Evolutionary conservation across 2,113 vertebrate genomes (phyloP), one percentile per base, ranked within the genome.

Genomic region (Mobula hypostoma): DNA sequence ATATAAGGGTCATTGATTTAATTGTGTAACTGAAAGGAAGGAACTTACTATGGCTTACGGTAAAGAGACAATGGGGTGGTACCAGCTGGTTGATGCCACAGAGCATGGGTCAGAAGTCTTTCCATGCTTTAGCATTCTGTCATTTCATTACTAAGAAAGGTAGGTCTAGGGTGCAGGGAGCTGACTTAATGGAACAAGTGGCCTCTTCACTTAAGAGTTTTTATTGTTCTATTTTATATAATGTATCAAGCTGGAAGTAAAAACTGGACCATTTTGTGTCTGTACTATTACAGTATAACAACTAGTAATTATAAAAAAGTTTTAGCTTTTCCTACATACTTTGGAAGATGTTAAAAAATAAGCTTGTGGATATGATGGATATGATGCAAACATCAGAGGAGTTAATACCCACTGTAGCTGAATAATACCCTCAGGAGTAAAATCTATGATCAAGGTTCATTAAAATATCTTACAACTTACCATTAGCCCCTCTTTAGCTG

Each of bases 401-500:
- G 40, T 24, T n/a, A 63, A 58, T 8, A 27, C 24, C 56, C 2
- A 24, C 1, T 61, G 4, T 63, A 63, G 58, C 5, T 88, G 61
- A 90, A 90, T 17, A 61, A 88, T n/a, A 63, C 1, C 17, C 19
- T 88, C 85, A 88, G 58, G 29, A 90, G 5, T 32, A n/a, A 90
- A 90, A 68, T 29, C 32, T n/a, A 90, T 63, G 15, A 32, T 90
- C 63, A n/a, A 15, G 61, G 5, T 90, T 66, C 6, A 88, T 68
- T 19, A n/a, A 90, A 90, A 90, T 90, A 15, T 66, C 63, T 8
- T 40, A 40, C 3, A 94, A 77, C 96, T 97, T 95, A 99, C 99
- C 98, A 99, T 99, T 80, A 99, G 95, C 12, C 98, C 99, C 94
- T 99, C 98, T 87, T 98, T 98, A 95, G 98, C 97, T 94, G 98